These are phyloP conservation scores for Euphonia xanthogaster DNA, from an alignment of 2,797 vertebrate genomes.

Conservation along the genomic window DNA sequence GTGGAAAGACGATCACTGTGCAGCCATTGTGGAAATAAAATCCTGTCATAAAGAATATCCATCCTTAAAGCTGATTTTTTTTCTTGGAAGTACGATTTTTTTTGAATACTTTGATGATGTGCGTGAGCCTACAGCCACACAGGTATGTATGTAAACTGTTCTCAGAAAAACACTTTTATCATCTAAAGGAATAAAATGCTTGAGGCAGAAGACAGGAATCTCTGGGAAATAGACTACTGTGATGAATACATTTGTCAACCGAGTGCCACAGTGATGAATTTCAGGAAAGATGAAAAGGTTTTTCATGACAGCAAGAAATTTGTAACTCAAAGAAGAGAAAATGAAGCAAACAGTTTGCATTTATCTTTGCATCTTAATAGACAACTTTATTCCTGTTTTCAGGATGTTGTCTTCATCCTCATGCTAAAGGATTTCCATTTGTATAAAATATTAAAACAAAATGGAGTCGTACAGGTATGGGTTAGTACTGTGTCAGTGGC, in stretches of 20 bases:
- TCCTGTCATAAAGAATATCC: neutral
- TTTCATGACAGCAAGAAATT: constrained; percentile 53
- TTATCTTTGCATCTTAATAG: constrained; percentile 58
- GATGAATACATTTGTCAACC: constrained; percentile 61
- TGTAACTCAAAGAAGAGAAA: constrained; percentile 60
- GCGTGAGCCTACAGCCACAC: neutral
- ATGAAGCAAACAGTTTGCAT: constrained; percentile 57
- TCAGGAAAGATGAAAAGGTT: constrained; percentile 66
- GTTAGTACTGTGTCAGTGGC: neutral
- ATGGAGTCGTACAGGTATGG: neutral
- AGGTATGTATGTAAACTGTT: constrained; percentile 39
- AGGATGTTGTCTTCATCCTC: constrained; percentile 28
- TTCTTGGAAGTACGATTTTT: neutral
- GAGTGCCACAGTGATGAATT: constrained; percentile 1
- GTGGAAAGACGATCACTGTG: neutral
- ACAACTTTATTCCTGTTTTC: constrained; percentile 57
- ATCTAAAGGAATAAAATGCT: constrained; percentile 52
- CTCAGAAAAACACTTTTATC: constrained; percentile 51
- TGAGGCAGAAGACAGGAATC: constrained; percentile 53
- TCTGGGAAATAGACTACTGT: constrained; percentile 43
- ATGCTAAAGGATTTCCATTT: constrained; percentile 29
- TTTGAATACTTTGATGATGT: neutral
- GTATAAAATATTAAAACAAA: constrained; percentile 45
- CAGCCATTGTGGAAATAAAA: neutral
- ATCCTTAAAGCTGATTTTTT: neutral